phyloP scores from a whole-genome alignment of 2,888 invertebrate species.

The Axea sp. region DNA sequence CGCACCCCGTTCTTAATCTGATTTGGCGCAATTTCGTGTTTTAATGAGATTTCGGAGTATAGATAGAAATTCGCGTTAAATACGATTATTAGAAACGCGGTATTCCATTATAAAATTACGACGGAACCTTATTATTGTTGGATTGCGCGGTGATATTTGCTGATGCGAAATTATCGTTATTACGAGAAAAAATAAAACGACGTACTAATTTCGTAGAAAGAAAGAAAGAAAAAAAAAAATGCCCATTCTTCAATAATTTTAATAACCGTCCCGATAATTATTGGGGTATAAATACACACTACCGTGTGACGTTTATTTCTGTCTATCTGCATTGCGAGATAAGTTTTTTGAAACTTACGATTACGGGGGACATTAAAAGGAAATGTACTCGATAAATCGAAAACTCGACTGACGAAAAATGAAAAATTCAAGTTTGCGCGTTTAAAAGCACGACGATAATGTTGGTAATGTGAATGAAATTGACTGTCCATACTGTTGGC shows the following conservation, averaged over 20 bases:
- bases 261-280: too few species aligned
- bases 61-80: constrained; percentile 30
- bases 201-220: too few species aligned
- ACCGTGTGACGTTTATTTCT: too few species aligned
- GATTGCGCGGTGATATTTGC: too few species aligned
- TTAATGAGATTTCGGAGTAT: constrained; percentile 35
- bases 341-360: too few species aligned
- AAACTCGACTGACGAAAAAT: constrained; percentile 30
- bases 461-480: constrained; percentile 53
- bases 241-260: too few species aligned
- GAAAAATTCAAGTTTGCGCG: constrained; percentile 31
- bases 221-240: too few species aligned
- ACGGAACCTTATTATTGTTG: constrained; percentile 5
- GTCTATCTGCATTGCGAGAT: too few species aligned
- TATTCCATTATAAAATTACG: constrained; percentile 18
- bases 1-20: constrained; percentile 23
- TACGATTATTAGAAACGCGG: constrained; percentile 25
- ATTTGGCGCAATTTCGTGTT: constrained; percentile 36
- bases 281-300: too few species aligned
- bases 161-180: too few species aligned
- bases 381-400: constrained; percentile 37
- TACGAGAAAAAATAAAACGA: too few species aligned
- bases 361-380: too few species aligned
- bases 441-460: constrained; percentile 42
- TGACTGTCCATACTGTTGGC: constrained; percentile 39